phyloP scores from a whole-genome alignment of 53 echinoderm and acorn worm genomes.

The Echinarachnius parma region DNA sequence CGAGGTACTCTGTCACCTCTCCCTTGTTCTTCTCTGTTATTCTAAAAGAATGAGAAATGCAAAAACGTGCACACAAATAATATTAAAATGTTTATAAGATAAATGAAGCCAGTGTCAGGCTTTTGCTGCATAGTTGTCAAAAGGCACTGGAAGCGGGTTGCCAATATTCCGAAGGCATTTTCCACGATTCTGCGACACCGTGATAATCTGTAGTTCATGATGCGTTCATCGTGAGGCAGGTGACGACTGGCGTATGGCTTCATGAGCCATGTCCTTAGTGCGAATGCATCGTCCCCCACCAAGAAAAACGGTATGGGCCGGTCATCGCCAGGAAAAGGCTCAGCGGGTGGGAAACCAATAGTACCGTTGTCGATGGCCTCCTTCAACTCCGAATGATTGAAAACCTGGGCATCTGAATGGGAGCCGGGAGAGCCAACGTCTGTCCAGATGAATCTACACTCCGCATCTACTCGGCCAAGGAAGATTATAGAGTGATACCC shows the following conservation, averaged over 20 bases:
- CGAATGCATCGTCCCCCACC: too few species aligned
- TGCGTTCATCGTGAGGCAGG: too few species aligned
- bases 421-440: slow-evolving; percentile 12
- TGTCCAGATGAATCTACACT: slow-evolving; percentile 16
- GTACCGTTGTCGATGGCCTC: background rate
- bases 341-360: slow-evolving; percentile 25
- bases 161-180: slow-evolving; percentile 40
- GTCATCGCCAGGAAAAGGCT: slow-evolving; percentile 4
- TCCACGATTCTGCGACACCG: slow-evolving; percentile 23
- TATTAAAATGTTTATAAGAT: too few species aligned
- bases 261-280: too few species aligned
- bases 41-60: too few species aligned
- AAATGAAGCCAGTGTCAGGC: slow-evolving; percentile 33
- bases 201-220: too few species aligned
- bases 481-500: slow-evolving; percentile 16
- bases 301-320: background rate
- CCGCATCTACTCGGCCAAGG: slow-evolving; percentile 29
- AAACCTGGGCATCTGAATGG: slow-evolving; percentile 9
- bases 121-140: slow-evolving; percentile 2
- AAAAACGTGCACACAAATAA: too few species aligned
- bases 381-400: slow-evolving; percentile 5
- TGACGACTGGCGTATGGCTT: too few species aligned
- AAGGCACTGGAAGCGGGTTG: slow-evolving; percentile 1
- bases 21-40: too few species aligned
- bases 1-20: too few species aligned